These are phyloP conservation scores for Todiramphus chloris DNA, from an alignment of 2,113 vertebrate species.

Conservation along the genomic window DNA sequence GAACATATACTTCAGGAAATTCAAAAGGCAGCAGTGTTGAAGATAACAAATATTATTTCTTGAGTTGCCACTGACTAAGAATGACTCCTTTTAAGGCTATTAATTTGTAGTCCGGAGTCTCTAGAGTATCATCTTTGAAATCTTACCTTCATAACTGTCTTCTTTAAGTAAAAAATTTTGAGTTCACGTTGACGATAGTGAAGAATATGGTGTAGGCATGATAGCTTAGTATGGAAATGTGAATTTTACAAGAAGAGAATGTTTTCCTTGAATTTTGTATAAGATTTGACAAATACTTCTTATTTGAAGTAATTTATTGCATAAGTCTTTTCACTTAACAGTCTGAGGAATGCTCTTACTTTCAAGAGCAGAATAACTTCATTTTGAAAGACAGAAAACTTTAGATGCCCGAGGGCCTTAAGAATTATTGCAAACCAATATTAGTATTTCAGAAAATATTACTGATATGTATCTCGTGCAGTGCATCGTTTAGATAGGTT, in stretches of 20 bases:
- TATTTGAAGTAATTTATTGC: neutral
- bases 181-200: neutral
- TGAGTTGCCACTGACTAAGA: neutral
- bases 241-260: neutral
- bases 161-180: neutral
- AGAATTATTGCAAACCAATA: neutral
- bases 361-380: neutral
- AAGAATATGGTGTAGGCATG: neutral
- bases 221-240: neutral
- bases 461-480: neutral
- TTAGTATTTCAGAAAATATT: neutral
- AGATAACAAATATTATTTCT: neutral
- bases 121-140: neutral
- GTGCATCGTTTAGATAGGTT: neutral
- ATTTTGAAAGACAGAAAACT: neutral
- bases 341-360: neutral
- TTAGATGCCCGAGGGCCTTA: neutral
- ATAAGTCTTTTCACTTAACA: neutral
- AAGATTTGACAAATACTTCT: neutral
- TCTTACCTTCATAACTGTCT: neutral
- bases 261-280: neutral
- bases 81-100: neutral
- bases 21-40: neutral
- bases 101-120: neutral
- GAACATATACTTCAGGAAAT: neutral